Evolutionary conservation across 1,140 invertebrate genomes (phyloP), one percentile per base, ranked within the genome.

Genomic region (Pectinophora gossypiella): DNA sequence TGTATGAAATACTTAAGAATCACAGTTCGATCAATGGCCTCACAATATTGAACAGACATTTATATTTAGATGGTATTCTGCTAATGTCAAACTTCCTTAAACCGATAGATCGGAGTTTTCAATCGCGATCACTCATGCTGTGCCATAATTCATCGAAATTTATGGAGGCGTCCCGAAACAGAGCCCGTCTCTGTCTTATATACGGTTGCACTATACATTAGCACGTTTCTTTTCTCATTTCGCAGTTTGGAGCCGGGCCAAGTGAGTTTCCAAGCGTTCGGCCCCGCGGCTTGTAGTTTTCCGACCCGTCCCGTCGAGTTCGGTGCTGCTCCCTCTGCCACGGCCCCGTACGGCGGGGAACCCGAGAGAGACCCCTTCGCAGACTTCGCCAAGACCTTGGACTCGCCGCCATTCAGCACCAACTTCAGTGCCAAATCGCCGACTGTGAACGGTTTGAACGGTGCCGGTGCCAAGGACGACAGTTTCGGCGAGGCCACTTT

Each of bases 211-310:
- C 62, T 76, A 69, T 72, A 76, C 76, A 79, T 85, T 83, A 77
- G 75, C 71, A 58, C 69, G 62, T 85, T 85, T 85, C 78, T 87
- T 81, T 87, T 87, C 85, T 88, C 84, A 81, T 86, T 87, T 84
- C 79, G 74, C 86, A 87, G 84, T 77, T 88, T 88, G 86, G 86
- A 88, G 74, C 77, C 85, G 76, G 73, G 86, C 85, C 86, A 88
- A 87, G 71, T 70, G 75, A 85, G 76, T 83, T 88, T 88, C 68
- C 82, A 85, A 85, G 75, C 81, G 79, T 79, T 76, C 73, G 71
- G 71, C 63, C 61, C 75, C 56, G 74, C 76, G 57, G 69, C 59
- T 80, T 82, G 81, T 86, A 87, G 83, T 87, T 87, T 87, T 87
- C 77, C 83, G 72, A 84, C 68, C 64, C 70, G 59, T 64, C 56